These are phyloP conservation scores for Tympanoctomys barrerae DNA, from an alignment of 2,797 vertebrate species.

Conservation along the genomic window DNA sequence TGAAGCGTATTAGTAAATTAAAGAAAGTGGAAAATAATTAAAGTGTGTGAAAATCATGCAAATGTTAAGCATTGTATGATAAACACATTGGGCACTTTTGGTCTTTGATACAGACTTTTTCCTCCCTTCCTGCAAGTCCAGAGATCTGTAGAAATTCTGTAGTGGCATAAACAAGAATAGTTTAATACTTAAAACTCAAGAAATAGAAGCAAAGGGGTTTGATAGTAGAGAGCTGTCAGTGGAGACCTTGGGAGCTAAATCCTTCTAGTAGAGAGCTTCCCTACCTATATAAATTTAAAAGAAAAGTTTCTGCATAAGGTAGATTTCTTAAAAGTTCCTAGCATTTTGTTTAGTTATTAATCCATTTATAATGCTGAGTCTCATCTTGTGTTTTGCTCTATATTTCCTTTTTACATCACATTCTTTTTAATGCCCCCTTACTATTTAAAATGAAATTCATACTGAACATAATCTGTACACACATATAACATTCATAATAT, in stretches of 20 bases:
- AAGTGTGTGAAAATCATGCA: neutral
- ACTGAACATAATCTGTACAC: neutral
- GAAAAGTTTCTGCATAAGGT: neutral
- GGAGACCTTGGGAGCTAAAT: neutral
- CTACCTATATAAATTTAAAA: neutral
- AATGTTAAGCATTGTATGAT: neutral
- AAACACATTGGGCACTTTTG: neutral
- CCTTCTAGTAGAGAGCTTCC: neutral
- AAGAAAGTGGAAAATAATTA: neutral
- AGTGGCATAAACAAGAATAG: neutral
- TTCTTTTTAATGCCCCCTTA: constrained; percentile 21
- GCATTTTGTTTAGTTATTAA: constrained; percentile 52
- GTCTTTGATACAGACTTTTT: neutral
- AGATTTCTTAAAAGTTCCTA: neutral
- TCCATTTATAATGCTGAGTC: constrained; percentile 18
- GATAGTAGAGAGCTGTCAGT: neutral
- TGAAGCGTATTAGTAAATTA: constrained; percentile 9
- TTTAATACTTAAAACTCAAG: constrained; percentile 30
- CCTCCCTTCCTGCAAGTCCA: neutral
- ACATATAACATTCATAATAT: constrained; percentile 11
- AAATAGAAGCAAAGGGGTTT: neutral
- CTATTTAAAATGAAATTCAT: constrained; percentile 31
- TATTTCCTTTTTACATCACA: constrained; percentile 18
- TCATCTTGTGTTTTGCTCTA: neutral
- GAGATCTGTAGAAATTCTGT: neutral